Base-by-base conservation (phyloP, 2,797 vertebrate species). In the Nasua narica region DNA sequence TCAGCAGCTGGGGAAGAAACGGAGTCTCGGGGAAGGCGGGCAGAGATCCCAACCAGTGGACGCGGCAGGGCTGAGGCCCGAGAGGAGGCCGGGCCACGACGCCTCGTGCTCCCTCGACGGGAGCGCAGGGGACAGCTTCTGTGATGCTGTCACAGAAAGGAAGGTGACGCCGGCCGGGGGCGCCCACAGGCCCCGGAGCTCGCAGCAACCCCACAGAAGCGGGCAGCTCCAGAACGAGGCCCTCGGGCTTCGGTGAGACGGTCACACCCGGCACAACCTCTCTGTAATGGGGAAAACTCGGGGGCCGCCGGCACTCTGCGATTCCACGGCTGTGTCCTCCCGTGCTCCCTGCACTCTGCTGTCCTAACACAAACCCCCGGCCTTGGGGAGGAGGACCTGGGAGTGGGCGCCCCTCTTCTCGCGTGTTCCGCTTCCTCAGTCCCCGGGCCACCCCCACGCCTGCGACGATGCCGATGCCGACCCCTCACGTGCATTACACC, bases 51-150 rank as follows among this genome's bases (percentile, higher is more conserved):
- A 19, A 56, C 1, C 7, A 21, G 4, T 0, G 10, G 60, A 46
- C 23, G 13, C 23, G 3, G 11, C 88, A 32, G 15, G 46, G 25
- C 56, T 11, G 54, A 1, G 54, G 54, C 54, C 54, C 3, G 54
- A 7, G 3, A 56, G 54, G 21, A 48, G 37, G 32, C 70, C 5
- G 3, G 70, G 56, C 35, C 48, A 7, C 1, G 2, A 4, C 1
- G 10, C 3, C 11, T 12, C 0, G 0, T 0, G 11, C 8, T n/a
- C 69, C 58, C 10, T 2, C 0, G 3, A 14, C 7, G 2, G 0
- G 50, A 27, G 40, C 6, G 3, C 16, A 5, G 43, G 0, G 25
- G 16, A 21, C 67, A 14, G 21, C 74, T 79, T 91, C 46, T 1
- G 1, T n/a, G n/a, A n/a, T n/a, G n/a, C n/a, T n/a, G n/a, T n/a